Percentiles rank a stretch among this genome's conserved stretches.
Evolutionary conservation across 2,113 vertebrate species (phyloP).

Genomic region (Calidris pugnax): DNA sequence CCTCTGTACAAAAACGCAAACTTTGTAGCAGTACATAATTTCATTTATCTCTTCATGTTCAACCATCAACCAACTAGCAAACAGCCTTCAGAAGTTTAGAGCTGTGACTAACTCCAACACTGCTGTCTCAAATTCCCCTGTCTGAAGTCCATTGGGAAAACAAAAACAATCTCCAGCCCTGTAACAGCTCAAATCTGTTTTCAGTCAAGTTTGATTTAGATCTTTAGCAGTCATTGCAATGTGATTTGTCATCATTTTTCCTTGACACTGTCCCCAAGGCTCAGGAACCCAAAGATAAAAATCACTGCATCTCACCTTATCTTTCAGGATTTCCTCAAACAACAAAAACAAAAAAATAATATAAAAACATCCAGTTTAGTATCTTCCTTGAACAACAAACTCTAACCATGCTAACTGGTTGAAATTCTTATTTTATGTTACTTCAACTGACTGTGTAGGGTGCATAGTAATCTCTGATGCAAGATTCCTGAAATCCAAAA

Average conservation of each 20-base stretch:
- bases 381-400: not conserved
- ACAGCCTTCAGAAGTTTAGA: not conserved
- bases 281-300: not conserved
- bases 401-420: not conserved
- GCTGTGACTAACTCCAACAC: not conserved
- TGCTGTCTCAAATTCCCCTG: not conserved
- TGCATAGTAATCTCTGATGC: not conserved
- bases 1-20: not conserved
- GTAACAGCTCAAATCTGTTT: not conserved
- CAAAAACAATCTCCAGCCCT: not conserved
- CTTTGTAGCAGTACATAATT: not conserved
- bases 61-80: not conserved
- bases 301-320: not conserved
- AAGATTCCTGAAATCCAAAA: not conserved
- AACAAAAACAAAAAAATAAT: not conserved
- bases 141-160: not conserved
- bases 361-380: not conserved
- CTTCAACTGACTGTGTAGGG: not conserved
- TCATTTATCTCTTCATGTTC: not conserved
- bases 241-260: not conserved
- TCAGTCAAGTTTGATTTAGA: not conserved
- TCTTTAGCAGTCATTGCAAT: not conserved
- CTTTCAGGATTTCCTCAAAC: not conserved
- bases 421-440: not conserved
- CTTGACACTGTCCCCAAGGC: not conserved